Base-by-base conservation (phyloP, 2,797 vertebrate genomes). In the Pitangus sulphuratus region DNA sequence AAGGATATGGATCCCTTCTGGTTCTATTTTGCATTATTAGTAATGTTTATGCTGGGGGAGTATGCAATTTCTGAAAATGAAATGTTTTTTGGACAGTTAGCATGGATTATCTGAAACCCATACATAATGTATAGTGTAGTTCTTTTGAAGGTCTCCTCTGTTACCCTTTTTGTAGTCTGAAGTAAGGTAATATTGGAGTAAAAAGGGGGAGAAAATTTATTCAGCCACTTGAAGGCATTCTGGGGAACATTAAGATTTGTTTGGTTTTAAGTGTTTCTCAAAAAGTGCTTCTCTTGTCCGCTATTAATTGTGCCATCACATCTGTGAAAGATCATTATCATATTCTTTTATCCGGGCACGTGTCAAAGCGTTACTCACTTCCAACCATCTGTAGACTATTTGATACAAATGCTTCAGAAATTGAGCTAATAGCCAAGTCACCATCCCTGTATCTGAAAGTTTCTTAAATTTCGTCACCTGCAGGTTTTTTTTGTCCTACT, bases 401-500 rank as follows among this genome's bases (percentile, higher is more conserved):
- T 74, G 77, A 76, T 93, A 60, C 74, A 66, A 91, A 53, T 2
- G 11, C 45, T 89, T 86, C 42, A 76, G 24, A 92, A 93, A 68
- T 14, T 16, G 35, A 91, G 40, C 74, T 93, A 64, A 70, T 50
- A 82, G 89, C 66, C 40, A 77, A 64, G 77, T 35, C 77, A 88
- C 61, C 51, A 44, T 72, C 68, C 25, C 48, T 44, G 37, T 79
- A 31, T 77, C 61, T 45, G 58, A 80, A 87, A 77, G 84, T 90
- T 93, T 61, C 80, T 57, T 62, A 4, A 28, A 77, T 80, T 94
- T 88, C 33, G 48, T 94, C 79, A 92, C 93, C 89, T 71, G n/a
- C n/a, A 68, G 78, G 61, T 16, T 50, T 89, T 85, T 72, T 95
- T 97, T 96, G 97, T 84, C 96, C 95, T 95, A 93, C 75, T 96